Base-by-base conservation (phyloP, 2,113 vertebrate species). In the Paralichthys olivaceus region DNA sequence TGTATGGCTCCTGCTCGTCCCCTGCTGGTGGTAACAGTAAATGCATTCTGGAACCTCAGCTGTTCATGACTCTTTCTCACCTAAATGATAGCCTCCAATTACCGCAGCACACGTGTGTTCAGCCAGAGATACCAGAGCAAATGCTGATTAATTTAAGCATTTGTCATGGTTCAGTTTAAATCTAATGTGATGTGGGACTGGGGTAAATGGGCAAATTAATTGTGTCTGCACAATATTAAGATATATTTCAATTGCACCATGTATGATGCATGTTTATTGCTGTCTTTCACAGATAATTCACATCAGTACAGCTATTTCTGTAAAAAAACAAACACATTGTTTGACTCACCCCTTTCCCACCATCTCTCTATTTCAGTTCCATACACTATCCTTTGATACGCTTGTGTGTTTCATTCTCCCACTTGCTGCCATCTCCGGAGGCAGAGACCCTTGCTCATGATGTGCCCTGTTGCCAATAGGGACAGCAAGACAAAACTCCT, bases 21-120 rank as follows among this genome's bases (percentile, higher is more conserved):
- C 88, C 90, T 87, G 79, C 82, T 79, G 90, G 80, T 7, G 53
- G 53, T 57, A 26, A 15, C 0, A 53, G 73, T 7, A 47, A 83
- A 58, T 75, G 72, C 83, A 89, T 2, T 25, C 7, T n/a, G 8
- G n/a, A 72, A 54, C 58, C 75, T 67, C 80, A 80, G 75, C 81
- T 81, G 78, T 57, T 73, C 28, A 19, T 15, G 66, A 85, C 54
- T 32, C 60, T 70, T 37, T 66, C 51, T 75, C 86, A 85, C 85
- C 85, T 76, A 85, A 62, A 73, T 79, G 75, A 80, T 84, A 40
- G n/a, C 23, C 75, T 45, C 75, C 74, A 77, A 84, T 85, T 72
- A 78, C 51, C 66, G 79, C 61, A 40, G 59, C 25, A 9, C 63
- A 72, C 66, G 63, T 72, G 79, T 57, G 69, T 75, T 84, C 66